Evolutionary conservation across 2,113 vertebrate species (phyloP), one percentile per base, ranked within the genome.

Genomic region (Phyllopteryx taeniolatus): DNA sequence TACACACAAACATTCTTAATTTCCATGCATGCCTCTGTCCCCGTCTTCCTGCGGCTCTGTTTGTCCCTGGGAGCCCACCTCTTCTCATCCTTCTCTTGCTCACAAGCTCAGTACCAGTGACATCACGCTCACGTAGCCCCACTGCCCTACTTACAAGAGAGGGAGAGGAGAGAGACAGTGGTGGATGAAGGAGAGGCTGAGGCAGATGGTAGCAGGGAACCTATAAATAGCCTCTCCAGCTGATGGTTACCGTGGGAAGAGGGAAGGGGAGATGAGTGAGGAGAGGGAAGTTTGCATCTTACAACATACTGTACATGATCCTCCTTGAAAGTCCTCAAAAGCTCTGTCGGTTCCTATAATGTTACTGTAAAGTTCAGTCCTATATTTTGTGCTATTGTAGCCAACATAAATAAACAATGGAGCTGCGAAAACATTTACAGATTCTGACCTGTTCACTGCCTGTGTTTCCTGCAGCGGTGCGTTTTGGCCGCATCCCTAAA

Each of bases 401-500:
- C 63, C 35, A 56, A 42, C 2, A 22, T 3, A 61, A 33, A 49
- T 20, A 53, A 20, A 19, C 49, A 15, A n/a, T 53, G 8, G 10
- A 2, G 20, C 19, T 39, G 2, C 49, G 1, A 19, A 17, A 53
- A 19, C 17, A 6, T 15, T 5, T 19, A 3, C 6, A 35, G 10
- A 33, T 13, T 8, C 54, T 80, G 6, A 82, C 59, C 12, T 63
- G 27, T 82, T 63, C 14, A 15, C 53, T 80, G 13, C 35, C 75
- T 87, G 22, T 73, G 60, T 86, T 73, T 72, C 70, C 64, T n/a
- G 8, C 63, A 94, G 93, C 93, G 77, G 93, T 94, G 17, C 92
- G 93, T 72, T 94, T 94, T 67, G 93, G 93, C 20, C 93, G 93
- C 27, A 94, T 94, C 80, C 93, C 93, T 2, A 94, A 94, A 74